Evolutionary conservation across 2,113 vertebrate species (phyloP).

Genomic region (Callithrix jacchus): DNA sequence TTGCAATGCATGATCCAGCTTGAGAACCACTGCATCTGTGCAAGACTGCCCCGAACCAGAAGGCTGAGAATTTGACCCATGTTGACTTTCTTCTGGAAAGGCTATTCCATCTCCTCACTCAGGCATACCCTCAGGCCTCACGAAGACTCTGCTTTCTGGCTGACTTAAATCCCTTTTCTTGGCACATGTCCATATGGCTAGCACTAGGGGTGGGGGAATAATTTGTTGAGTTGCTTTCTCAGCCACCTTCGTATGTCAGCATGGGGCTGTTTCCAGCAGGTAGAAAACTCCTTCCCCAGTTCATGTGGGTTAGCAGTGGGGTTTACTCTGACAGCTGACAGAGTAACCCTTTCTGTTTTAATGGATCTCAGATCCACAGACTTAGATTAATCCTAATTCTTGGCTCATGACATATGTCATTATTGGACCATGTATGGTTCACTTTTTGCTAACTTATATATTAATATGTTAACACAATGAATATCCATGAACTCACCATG

Average conservation of each 20-base stretch:
- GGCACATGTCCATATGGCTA: too few species aligned
- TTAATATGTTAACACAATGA: background rate
- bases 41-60: background rate
- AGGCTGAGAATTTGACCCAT: background rate
- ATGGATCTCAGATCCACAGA: background rate
- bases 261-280: fast-evolving
- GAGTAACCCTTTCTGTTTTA: background rate
- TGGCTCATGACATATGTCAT: background rate
- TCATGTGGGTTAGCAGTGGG: background rate
- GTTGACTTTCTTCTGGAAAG: background rate
- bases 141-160: background rate
- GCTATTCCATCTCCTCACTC: background rate
- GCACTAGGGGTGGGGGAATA: background rate
- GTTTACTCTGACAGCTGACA: background rate
- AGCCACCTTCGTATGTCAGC: background rate
- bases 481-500: background rate
- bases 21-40: background rate
- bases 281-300: background rate
- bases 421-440: fast-evolving
- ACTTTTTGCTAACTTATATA: background rate
- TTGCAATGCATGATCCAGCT: too few species aligned
- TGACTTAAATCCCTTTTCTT: background rate
- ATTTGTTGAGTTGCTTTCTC: background rate
- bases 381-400: background rate
- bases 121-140: background rate